phyloP scores from a whole-genome alignment of 2,113 vertebrate genomes.

The Trogon surrucura region DNA sequence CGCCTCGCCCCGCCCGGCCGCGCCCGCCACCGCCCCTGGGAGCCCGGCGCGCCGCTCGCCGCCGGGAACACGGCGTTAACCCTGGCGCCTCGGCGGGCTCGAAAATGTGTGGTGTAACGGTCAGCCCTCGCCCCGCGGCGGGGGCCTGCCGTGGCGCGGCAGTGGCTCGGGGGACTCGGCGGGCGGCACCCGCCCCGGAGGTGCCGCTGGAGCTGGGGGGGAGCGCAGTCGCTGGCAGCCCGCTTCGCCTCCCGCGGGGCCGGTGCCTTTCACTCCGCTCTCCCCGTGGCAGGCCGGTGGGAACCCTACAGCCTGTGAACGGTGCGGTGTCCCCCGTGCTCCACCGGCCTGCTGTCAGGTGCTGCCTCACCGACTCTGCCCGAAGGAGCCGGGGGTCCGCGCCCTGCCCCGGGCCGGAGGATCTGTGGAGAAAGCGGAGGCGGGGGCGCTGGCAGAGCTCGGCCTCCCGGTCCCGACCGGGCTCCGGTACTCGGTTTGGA shows the following conservation, averaged over 20 bases:
- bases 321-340: neutral
- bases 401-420: neutral
- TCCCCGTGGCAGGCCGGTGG: neutral
- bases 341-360: neutral
- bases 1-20: too few relatives aligned
- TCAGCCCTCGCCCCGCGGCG: neutral
- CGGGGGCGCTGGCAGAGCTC: neutral
- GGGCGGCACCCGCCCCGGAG: neutral
- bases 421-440: neutral
- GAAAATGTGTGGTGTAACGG: neutral
- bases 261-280: neutral
- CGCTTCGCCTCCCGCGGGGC: neutral
- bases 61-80: neutral
- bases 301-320: neutral
- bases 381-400: neutral
- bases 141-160: neutral
- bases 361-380: neutral
- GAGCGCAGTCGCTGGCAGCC: neutral
- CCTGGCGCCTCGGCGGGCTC: too few relatives aligned
- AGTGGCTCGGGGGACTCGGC: neutral
- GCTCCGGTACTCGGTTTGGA: neutral
- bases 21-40: too few relatives aligned
- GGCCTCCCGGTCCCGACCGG: neutral
- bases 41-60: slow-evolving; percentile 6
- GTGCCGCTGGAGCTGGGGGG: neutral